Conservation (phyloP, 2,888 invertebrate species). For the Tipula helvola region DNA sequence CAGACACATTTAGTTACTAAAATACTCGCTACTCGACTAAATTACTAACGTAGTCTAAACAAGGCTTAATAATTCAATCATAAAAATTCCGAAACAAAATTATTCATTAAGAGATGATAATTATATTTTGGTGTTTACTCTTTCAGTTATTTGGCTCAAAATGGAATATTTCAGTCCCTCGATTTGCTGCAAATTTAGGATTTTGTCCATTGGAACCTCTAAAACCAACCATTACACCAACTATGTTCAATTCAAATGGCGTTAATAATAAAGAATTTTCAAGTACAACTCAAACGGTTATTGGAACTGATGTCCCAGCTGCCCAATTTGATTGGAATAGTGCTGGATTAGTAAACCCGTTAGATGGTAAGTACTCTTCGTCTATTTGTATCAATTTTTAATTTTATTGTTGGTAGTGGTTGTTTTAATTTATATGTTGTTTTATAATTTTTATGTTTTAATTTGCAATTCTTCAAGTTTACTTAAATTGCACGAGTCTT, state of each 20-base stretch:
- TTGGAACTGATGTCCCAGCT: conserved; percentile 39
- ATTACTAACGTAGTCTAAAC: too few species aligned
- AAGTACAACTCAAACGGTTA: neutral
- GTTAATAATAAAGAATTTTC: neutral
- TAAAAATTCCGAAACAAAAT: too few species aligned
- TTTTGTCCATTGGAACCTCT: conserved; percentile 65
- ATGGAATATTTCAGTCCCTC: conserved; percentile 70
- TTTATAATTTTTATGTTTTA: neutral
- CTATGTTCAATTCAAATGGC: neutral
- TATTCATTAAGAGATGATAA: too few species aligned
- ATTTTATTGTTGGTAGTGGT: neutral
- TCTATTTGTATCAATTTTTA: neutral
- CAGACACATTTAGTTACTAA: too few species aligned
- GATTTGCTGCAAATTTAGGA: conserved; percentile 76
- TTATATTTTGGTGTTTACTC: neutral
- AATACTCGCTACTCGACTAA: too few species aligned
- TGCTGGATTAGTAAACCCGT: conserved; percentile 57
- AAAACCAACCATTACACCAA: conserved; percentile 36
- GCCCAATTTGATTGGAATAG: conserved; percentile 64
- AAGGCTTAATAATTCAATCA: too few species aligned
- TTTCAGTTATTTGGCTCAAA: conserved; percentile 67
- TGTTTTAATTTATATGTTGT: neutral
- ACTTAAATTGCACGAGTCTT: too few species aligned
- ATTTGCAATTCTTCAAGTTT: too few species aligned
- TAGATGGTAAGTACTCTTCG: conserved; percentile 44